A percentile compares a stretch with the other conserved stretches of the same genome.
Evolutionary conservation across 2,888 invertebrate genomes (phyloP).

Genomic region (Orthosia gothica): DNA sequence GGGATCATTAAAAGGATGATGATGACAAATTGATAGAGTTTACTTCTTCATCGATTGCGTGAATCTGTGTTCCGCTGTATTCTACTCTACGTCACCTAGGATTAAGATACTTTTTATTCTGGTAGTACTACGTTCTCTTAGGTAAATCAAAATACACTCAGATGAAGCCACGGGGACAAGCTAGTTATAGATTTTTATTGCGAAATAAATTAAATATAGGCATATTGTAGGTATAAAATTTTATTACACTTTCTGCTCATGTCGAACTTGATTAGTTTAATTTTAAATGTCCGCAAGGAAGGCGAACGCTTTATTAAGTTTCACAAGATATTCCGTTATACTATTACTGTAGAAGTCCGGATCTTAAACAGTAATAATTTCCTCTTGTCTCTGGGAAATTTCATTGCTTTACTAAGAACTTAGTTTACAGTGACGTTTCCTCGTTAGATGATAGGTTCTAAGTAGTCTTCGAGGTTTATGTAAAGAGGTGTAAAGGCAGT

Average conservation of each 20-base stretch:
- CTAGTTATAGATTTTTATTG: constrained; percentile 26
- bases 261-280: constrained; percentile 28
- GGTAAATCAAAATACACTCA: background rate
- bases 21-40: too few relatives aligned
- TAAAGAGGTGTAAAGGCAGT: background rate
- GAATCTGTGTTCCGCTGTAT: too few relatives aligned
- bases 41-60: too few relatives aligned
- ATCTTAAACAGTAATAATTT: constrained; percentile 38
- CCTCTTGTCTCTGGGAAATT: constrained; percentile 48
- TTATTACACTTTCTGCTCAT: constrained; percentile 25
- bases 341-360: constrained; percentile 38
- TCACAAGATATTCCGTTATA: constrained; percentile 38
- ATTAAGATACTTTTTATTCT: too few relatives aligned
- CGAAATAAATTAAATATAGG: constrained; percentile 22
- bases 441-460: background rate
- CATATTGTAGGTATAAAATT: constrained; percentile 14
- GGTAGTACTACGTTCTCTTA: too few relatives aligned
- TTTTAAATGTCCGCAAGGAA: constrained; percentile 37
- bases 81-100: too few relatives aligned
- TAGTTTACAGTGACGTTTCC: background rate
- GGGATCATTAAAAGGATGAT: too few relatives aligned
- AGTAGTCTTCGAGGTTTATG: background rate
- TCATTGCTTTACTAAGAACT: constrained; percentile 6
- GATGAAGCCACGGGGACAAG: background rate
- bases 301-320: constrained; percentile 33